These are phyloP conservation scores for Herminia tarsipennalis DNA, from an alignment of 2,888 invertebrate genomes.

Conservation along the genomic window DNA sequence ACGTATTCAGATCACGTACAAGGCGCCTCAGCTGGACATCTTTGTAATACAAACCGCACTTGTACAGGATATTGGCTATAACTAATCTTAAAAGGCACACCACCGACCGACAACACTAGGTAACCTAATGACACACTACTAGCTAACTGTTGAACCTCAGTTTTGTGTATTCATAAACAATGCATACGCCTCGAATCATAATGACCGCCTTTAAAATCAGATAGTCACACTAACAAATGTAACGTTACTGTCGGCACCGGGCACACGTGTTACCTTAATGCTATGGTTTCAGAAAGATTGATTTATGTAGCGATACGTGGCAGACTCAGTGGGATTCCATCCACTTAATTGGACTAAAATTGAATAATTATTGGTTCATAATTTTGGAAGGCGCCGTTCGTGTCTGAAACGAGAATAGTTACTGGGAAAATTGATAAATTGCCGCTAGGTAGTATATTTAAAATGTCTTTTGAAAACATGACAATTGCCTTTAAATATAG, in stretches of 20 bases:
- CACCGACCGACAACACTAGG: slow-evolving; percentile 50
- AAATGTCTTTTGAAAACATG: background rate
- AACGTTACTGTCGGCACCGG: slow-evolving; percentile 40
- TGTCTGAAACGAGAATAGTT: slow-evolving; percentile 38
- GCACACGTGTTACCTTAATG: slow-evolving; percentile 43
- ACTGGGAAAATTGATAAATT: slow-evolving; percentile 44
- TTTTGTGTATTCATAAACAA: background rate
- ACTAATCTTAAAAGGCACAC: slow-evolving; percentile 64
- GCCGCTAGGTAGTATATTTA: slow-evolving; percentile 19
- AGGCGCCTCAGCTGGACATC: slow-evolving; percentile 61
- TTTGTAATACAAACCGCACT: slow-evolving; percentile 65
- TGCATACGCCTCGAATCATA: slow-evolving; percentile 5
- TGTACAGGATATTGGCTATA: slow-evolving; percentile 69
- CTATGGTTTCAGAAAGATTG: slow-evolving; percentile 41
- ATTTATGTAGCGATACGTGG: slow-evolving; percentile 44
- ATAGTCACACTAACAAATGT: too few species aligned
- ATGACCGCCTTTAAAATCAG: slow-evolving; percentile 24
- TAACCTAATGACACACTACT: slow-evolving; percentile 66
- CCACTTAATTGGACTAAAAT: slow-evolving; percentile 61
- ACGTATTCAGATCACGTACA: slow-evolving; percentile 61
- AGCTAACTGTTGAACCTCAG: slow-evolving; percentile 9
- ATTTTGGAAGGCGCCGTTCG: slow-evolving; percentile 32
- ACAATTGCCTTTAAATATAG: background rate
- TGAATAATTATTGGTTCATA: slow-evolving; percentile 63
- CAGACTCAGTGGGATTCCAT: slow-evolving; percentile 50